Evolutionary conservation across 2,113 vertebrate genomes (phyloP).

Genomic region (Triplophysa rosa): DNA sequence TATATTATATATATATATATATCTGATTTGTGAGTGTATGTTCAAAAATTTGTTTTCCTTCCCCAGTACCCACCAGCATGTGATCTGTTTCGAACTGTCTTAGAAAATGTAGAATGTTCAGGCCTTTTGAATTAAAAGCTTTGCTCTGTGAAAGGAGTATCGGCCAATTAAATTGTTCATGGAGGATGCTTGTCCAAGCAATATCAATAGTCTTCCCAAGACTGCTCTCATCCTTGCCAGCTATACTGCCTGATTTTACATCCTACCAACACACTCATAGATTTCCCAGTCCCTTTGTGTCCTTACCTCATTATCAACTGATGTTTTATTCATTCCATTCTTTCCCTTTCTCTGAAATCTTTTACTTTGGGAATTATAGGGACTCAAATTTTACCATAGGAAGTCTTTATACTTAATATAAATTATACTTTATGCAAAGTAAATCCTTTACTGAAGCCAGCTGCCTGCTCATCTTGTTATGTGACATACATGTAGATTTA

Average conservation of each 20-base stretch:
- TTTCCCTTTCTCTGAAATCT: not conserved
- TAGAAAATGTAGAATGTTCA: not conserved
- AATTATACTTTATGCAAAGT: too few relatives aligned
- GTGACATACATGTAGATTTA: not conserved
- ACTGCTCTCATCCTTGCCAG: not conserved
- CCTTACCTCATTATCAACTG: not conserved
- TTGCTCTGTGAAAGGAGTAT: not conserved
- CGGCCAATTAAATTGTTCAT: slow-evolving; percentile 5
- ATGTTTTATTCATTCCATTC: slow-evolving; percentile 34
- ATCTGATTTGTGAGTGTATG: not conserved
- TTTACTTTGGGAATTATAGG: not conserved
- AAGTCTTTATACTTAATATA: not conserved
- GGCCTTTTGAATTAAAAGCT: not conserved
- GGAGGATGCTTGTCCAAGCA: not conserved
- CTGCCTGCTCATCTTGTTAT: not conserved
- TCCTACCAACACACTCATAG: not conserved
- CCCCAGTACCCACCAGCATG: too few relatives aligned
- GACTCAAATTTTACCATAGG: not conserved
- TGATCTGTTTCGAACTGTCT: too few relatives aligned
- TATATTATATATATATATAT: too few relatives aligned
- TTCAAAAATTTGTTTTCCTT: not conserved
- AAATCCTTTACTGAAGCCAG: not conserved
- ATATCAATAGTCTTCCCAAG: slow-evolving; percentile 1
- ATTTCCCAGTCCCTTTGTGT: not conserved
- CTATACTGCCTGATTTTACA: not conserved